phyloP scores from a whole-genome alignment of 2,797 vertebrate genomes.

The Vireo griseus region DNA sequence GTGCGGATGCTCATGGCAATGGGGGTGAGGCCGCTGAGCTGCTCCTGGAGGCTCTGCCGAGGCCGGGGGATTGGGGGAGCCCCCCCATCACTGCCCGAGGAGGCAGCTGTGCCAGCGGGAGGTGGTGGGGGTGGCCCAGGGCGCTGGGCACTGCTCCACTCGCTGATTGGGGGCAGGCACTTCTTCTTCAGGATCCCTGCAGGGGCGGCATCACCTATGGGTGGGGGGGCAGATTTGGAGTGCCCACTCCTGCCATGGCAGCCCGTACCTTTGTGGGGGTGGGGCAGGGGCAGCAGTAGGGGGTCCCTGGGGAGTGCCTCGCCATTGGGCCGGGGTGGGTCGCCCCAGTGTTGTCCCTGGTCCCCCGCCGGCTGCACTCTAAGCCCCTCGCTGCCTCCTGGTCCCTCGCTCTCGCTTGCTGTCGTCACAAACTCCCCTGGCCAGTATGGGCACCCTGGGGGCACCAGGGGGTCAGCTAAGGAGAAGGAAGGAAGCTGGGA shows the following conservation, averaged over 20 bases:
- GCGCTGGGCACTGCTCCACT: conserved; percentile 81
- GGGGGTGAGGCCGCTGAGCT: conserved; percentile 80
- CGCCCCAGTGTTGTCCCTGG: background rate
- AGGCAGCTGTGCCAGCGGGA: conserved; percentile 48
- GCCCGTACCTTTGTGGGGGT: conserved; percentile 83
- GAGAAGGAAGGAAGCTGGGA: background rate
- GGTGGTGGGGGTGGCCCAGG: conserved; percentile 50
- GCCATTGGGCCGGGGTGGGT: conserved; percentile 59
- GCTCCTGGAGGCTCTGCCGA: conserved; percentile 76
- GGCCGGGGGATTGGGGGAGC: background rate
- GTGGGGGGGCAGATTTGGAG: background rate
- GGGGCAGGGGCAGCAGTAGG: conserved; percentile 75
- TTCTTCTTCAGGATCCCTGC: conserved; percentile 94
- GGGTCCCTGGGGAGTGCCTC: conserved; percentile 61
- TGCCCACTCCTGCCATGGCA: background rate
- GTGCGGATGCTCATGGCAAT: conserved; percentile 86
- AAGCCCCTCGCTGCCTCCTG: conserved; percentile 44
- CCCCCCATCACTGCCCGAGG: conserved; percentile 74
- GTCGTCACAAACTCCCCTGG: conserved; percentile 73
- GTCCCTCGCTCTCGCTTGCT: conserved; percentile 66
- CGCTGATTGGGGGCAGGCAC: conserved; percentile 85
- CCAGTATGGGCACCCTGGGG: background rate
- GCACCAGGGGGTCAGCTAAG: background rate
- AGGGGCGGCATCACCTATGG: background rate
- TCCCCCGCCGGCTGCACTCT: conserved; percentile 48